Conservation (phyloP, 2,113 vertebrate genomes). For the Larimichthys polyactis region DNA sequence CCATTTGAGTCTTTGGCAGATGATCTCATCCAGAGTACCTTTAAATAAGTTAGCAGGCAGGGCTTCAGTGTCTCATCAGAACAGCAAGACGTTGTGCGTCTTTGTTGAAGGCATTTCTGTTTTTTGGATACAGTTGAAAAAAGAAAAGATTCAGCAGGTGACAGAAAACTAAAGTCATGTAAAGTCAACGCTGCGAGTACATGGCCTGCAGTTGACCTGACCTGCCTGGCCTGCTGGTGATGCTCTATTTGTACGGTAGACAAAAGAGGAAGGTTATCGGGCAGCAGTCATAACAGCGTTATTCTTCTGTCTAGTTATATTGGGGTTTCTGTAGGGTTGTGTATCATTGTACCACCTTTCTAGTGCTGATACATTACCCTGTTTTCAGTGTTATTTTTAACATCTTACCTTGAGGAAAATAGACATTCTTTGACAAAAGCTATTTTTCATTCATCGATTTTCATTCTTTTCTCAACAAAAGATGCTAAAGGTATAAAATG, state of each 20-base stretch:
- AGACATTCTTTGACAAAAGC: neutral
- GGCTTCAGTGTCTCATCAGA: neutral
- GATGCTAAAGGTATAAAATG: too few species aligned
- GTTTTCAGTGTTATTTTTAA: neutral
- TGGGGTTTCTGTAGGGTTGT: neutral
- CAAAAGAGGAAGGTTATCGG: neutral
- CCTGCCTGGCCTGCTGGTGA: conserved; percentile 1
- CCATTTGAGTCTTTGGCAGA: neutral
- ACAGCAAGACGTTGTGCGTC: neutral
- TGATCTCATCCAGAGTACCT: conserved; percentile 11
- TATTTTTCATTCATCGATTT: neutral
- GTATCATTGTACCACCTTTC: neutral
- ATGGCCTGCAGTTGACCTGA: conserved; percentile 18
- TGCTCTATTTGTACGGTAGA: neutral
- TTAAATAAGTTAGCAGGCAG: conserved; percentile 3
- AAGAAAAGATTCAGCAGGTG: neutral
- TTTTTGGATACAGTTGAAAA: neutral
- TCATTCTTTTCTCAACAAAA: neutral
- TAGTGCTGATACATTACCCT: neutral
- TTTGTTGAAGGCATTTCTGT: neutral
- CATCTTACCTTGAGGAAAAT: neutral
- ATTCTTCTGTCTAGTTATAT: neutral
- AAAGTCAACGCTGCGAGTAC: conserved; percentile 7
- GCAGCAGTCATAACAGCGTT: neutral
- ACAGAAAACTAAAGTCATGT: neutral